Percentiles rank a stretch among this genome's conserved stretches.
Conservation (phyloP, 2,888 invertebrate genomes). For the Patella ulyssiponensis region DNA sequence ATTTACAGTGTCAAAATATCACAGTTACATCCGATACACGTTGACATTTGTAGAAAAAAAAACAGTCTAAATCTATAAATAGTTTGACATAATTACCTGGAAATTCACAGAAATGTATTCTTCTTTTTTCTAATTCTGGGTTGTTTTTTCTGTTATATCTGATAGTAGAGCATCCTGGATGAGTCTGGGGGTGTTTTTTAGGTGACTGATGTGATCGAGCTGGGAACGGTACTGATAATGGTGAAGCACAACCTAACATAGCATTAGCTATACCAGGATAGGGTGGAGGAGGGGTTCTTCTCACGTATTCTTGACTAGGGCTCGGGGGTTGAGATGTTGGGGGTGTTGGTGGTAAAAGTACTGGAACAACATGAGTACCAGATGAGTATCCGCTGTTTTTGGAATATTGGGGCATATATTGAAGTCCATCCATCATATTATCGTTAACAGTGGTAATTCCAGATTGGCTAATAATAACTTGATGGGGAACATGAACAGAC, state of each 20-base stretch:
- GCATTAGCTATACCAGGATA: conserved; percentile 53
- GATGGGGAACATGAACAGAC: conserved; percentile 50
- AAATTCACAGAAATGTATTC: conserved; percentile 97
- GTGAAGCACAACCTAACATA: conserved; percentile 28
- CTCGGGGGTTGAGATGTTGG: conserved; percentile 65
- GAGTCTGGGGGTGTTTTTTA: conserved; percentile 61
- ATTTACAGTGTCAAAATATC: too few species aligned
- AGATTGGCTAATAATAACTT: conserved; percentile 42
- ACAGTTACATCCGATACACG: background rate
- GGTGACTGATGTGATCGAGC: conserved; percentile 29
- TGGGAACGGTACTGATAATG: conserved; percentile 35
- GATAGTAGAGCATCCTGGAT: conserved; percentile 72
- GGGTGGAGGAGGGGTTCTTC: conserved; percentile 63
- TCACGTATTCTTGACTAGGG: conserved; percentile 53
- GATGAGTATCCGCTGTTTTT: conserved; percentile 2
- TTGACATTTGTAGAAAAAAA: too few species aligned
- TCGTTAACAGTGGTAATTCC: conserved; percentile 42
- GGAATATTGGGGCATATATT: conserved; percentile 4
- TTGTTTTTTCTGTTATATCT: conserved; percentile 96
- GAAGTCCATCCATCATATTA: conserved; percentile 15
- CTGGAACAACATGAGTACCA: conserved; percentile 4
- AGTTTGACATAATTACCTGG: conserved; percentile 73
- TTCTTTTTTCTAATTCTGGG: conserved; percentile 93
- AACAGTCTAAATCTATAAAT: too few species aligned
- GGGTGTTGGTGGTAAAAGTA: conserved; percentile 57